These are phyloP conservation scores for Paramormyrops kingsleyae DNA, from an alignment of 2,113 vertebrate species.

Conservation along the genomic window DNA sequence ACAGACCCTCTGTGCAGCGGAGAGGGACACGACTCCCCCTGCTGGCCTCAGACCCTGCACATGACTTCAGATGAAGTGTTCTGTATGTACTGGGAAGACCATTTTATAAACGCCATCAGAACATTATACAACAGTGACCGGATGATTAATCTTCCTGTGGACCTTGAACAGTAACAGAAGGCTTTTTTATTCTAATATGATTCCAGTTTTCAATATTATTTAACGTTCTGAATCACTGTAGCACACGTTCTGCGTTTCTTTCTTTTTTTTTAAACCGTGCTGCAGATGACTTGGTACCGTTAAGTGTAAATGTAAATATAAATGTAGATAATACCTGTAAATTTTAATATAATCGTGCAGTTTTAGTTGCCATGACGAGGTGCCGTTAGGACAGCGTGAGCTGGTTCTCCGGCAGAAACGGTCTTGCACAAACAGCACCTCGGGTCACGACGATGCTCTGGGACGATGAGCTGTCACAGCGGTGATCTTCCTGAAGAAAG, in stretches of 20 bases:
- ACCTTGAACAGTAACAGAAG: not conserved
- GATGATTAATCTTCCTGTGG: not conserved
- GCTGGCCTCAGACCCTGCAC: not conserved
- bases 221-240: not conserved
- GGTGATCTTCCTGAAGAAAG: not conserved
- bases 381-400: not conserved
- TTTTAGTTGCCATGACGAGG: not conserved
- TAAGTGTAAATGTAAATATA: slow-evolving; percentile 7
- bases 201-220: not conserved
- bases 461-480: not conserved
- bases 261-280: not conserved
- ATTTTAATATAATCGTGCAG: not conserved
- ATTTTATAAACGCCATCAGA: not conserved
- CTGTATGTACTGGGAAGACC: not conserved
- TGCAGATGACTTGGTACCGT: not conserved
- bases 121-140: not conserved
- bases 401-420: not conserved
- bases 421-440: not conserved
- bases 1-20: not conserved
- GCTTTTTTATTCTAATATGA: not conserved
- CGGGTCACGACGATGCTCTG: not conserved
- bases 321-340: not conserved
- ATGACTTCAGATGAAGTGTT: not conserved
- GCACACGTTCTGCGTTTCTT: not conserved
- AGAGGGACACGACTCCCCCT: not conserved